Evolutionary conservation across 2,888 invertebrate species (phyloP), one percentile per base, ranked within the genome.

Genomic region (Hedychridium roseum): DNA sequence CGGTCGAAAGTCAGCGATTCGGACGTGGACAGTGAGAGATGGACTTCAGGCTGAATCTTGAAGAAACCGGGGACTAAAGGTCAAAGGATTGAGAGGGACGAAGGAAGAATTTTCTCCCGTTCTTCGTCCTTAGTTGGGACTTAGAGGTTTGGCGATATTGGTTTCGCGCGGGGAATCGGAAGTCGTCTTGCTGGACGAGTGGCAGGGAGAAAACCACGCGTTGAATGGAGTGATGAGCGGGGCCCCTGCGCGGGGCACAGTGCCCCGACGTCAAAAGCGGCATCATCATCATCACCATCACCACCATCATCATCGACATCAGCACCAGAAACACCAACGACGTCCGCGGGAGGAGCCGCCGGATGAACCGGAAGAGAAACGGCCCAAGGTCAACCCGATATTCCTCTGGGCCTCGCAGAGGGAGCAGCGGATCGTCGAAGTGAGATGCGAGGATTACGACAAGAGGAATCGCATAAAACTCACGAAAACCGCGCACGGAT

Each of bases 401-500:
- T 92, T 92, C 80, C 84, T 92, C 64, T 92, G 92, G 91, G 89
- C 90, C 55, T 88, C 89, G 74, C 90, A 90, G 78, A 86, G 86
- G 66, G 89, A 91, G 80, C 89, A 89, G 56, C 85, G 86, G 75
- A 91, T 92, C 79, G 87, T 90, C 74, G 89, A 90, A 80, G 91
- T 92, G 67, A 86, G 88, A 79, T 91, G 91, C 81, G 92, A 92
- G 80, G 92, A 92, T 78, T 92, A 92, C 83, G 92, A 92, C 82
- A 86, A 89, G 77, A 83, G 90, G 50, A 92, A 92, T 81, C 89
- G 92, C 52, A 89, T 92, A 71, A 87, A 90, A 69, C 82, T 92
- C 74, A 89, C 90, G 63, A 91, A 91, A 76, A 91, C 91, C 15
- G 84, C 89, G 31, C 84, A 85, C 76, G 91, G 92, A 68, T 92